phyloP scores from a whole-genome alignment of 2,113 vertebrate genomes.

The Siniperca chuatsi region DNA sequence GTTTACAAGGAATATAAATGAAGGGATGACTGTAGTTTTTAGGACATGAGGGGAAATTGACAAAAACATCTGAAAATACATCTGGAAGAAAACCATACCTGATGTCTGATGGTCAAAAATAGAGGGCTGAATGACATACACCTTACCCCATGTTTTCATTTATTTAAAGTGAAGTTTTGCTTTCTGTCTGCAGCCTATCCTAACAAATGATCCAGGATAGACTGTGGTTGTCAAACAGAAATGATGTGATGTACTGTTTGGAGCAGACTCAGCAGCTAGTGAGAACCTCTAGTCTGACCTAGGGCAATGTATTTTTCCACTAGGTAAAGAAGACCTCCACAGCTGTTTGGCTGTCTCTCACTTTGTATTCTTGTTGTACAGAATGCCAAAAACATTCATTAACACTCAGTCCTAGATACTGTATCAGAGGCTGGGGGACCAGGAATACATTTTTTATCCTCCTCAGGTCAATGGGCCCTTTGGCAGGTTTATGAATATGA shows the following conservation, averaged over 20 bases:
- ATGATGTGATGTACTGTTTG: conserved; percentile 28
- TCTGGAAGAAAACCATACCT: not conserved
- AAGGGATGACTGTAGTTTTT: not conserved
- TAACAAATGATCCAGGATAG: conserved; percentile 41
- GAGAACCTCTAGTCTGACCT: conserved; percentile 37
- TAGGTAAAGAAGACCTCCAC: conserved; percentile 49
- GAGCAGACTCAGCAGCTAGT: conserved; percentile 34
- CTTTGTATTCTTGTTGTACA: conserved; percentile 45
- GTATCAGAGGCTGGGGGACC: conserved; percentile 25
- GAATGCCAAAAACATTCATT: conserved; percentile 49
- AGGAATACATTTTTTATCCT: conserved; percentile 39
- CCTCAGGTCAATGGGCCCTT: conserved; percentile 47
- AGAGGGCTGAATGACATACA: not conserved
- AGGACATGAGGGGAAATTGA: not conserved
- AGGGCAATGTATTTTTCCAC: conserved; percentile 46
- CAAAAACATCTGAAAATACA: not conserved
- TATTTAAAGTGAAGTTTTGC: conserved; percentile 35
- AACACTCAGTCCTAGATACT: conserved; percentile 31
- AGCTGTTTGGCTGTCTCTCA: conserved; percentile 34
- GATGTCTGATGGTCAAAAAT: conserved; percentile 9
- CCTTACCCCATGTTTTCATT: not conserved
- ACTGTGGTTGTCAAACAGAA: conserved; percentile 57
- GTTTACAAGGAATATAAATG: not conserved
- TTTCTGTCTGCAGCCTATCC: conserved; percentile 9
- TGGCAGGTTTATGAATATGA: conserved; percentile 53